phyloP scores from a whole-genome alignment of 92 coral and sea anemone species.

The Porites divaricata region DNA sequence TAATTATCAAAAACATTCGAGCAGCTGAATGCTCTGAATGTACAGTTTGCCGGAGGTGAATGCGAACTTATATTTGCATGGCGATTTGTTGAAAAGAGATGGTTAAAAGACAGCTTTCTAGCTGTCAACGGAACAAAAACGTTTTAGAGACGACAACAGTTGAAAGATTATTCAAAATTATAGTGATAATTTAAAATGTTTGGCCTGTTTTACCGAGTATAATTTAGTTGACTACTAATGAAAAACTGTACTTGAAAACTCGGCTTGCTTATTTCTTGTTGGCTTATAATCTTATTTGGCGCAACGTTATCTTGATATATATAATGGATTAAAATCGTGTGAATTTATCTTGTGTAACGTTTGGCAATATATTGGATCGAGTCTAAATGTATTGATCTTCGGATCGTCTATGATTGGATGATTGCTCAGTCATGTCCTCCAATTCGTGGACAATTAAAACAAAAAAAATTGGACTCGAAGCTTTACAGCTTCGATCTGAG shows the following conservation, averaged over 20 bases:
- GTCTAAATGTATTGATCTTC: too few relatives aligned
- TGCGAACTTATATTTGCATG: constrained; percentile 19
- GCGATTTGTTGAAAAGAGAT: background rate
- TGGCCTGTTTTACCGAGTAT: constrained; percentile 2
- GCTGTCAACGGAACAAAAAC: background rate
- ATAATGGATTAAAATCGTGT: background rate
- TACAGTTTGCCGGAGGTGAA: background rate
- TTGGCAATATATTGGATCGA: too few relatives aligned
- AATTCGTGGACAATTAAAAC: too few relatives aligned
- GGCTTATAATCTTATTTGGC: background rate
- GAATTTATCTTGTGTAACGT: background rate
- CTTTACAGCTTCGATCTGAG: too few relatives aligned
- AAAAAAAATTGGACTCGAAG: too few relatives aligned
- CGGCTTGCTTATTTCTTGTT: background rate
- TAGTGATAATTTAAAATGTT: constrained; percentile 23
- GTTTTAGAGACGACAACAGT: too few relatives aligned
- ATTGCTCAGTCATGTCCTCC: too few relatives aligned
- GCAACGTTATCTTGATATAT: background rate
- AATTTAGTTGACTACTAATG: background rate
- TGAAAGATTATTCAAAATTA: background rate
- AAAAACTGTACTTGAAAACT: background rate
- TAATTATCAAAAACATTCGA: background rate
- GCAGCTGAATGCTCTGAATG: constrained; percentile 10
- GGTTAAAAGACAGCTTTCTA: background rate
- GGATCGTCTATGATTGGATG: too few relatives aligned